Evolutionary conservation across 2,888 invertebrate genomes (phyloP).

Genomic region (Xiphydria camelus): DNA sequence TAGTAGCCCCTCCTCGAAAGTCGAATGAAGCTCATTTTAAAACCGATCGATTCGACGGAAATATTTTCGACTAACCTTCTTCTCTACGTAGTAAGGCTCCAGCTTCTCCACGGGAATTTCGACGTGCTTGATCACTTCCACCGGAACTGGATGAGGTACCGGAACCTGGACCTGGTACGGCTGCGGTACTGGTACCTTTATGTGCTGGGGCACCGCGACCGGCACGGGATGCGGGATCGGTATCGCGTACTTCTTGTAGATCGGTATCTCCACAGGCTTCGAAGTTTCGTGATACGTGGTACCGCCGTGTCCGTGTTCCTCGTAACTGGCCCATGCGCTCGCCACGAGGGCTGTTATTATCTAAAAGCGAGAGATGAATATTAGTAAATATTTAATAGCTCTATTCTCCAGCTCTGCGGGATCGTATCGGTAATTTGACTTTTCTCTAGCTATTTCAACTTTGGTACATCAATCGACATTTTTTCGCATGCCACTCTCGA

Average conservation of each 20-base stretch:
- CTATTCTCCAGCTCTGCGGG: too few species aligned
- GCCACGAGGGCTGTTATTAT: constrained; percentile 36
- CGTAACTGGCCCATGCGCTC: constrained; percentile 37
- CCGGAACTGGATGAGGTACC: constrained; percentile 53
- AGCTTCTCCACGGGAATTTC: constrained; percentile 65
- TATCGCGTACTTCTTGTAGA: constrained; percentile 58
- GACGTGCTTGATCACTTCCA: constrained; percentile 61
- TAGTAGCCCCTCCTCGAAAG: too few species aligned
- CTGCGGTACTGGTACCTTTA: constrained; percentile 63
- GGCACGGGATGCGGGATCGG: constrained; percentile 64
- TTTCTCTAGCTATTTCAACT: too few species aligned
- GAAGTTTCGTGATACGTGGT: constrained; percentile 50
- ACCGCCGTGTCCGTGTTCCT: constrained; percentile 36
- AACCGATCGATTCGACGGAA: too few species aligned
- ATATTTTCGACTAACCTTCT: constrained; percentile 53
- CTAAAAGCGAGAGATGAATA: constrained; percentile 23
- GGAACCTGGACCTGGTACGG: constrained; percentile 64
- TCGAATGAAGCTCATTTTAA: too few species aligned
- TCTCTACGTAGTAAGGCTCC: constrained; percentile 64
- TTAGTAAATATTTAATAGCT: neutral
- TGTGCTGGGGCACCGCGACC: constrained; percentile 62
- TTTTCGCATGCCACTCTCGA: too few species aligned
- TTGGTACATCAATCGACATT: too few species aligned
- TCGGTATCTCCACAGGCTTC: constrained; percentile 49
- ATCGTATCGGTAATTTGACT: too few species aligned